Evolutionary conservation across 2,113 vertebrate species (phyloP), one percentile per base, ranked within the genome.

Genomic region (Cyprinodon variegatus): DNA sequence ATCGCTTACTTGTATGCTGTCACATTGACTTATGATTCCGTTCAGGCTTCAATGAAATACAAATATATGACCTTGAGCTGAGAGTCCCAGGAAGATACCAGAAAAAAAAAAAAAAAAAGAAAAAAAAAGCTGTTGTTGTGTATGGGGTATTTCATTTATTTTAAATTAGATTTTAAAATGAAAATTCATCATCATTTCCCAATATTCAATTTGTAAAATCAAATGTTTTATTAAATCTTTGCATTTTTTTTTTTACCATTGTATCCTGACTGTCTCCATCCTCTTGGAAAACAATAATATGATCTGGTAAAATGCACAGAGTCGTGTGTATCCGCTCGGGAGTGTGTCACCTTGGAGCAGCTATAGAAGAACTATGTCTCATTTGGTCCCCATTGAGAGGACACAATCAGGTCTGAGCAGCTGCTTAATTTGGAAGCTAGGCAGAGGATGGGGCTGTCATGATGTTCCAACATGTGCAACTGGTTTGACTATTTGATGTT

Each of bases 371-470:
- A 83, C 76, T 78, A 83, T 66, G 76, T 60, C 22, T 88, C 87
- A 85, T 78, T 75, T 69, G 59, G 75, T 89, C 86, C 82, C 90
- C 15, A 82, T 79, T 70, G 87, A 89, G 80, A 1, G 76, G 63
- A 81, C 82, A 86, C 89, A 92, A 94, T 94, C 93, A 83, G 81
- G 63, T 74, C 74, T 50, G 68, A 91, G 77, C 90, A 92, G 91
- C 86, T 92, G 92, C 84, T 88, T 86, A 67, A 90, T 89, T 88
- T 93, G 93, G 90, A 93, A 68, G 81, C 84, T 57, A 68, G 76
- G 81, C 76, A 68, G 46, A 72, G 82, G 70, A 82, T 65, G 14
- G 43, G 20, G 65, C 90, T 91, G 81, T 92, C 87, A 88, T 83
- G 80, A 53, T 9, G 83, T 87, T 93, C 91, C 92, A 92, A 83